phyloP scores from a whole-genome alignment of 92 coral and sea anemone species.

The Isaurus tuberculatus region DNA sequence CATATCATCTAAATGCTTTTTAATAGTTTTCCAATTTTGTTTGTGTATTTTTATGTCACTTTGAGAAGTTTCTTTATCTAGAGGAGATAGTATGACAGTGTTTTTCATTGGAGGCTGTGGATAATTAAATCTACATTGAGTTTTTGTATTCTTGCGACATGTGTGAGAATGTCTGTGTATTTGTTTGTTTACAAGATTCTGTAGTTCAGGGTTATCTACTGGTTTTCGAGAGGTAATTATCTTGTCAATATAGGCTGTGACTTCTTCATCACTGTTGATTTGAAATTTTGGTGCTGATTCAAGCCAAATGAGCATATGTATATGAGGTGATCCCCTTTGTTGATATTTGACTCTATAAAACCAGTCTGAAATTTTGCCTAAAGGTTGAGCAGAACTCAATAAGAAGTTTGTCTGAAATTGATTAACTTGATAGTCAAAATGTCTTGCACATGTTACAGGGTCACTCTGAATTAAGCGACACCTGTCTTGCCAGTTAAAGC shows the following conservation, averaged over 20 bases:
- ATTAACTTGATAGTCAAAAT: constrained; percentile 8
- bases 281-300: constrained; percentile 1
- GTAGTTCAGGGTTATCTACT: constrained; percentile 1
- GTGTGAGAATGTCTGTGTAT: constrained; percentile 26
- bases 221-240: constrained; percentile 30
- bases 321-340: constrained; percentile 12
- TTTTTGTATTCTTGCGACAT: background rate
- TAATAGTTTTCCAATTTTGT: constrained; percentile 41
- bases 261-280: constrained; percentile 36
- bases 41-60: constrained; percentile 19
- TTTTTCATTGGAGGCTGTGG: constrained; percentile 10
- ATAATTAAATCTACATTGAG: background rate
- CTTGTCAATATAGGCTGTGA: constrained; percentile 37
- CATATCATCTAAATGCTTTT: constrained; percentile 31
- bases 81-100: constrained; percentile 18
- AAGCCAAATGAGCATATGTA: constrained; percentile 4
- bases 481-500: constrained; percentile 36
- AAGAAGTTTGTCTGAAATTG: too few relatives aligned
- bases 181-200: constrained; percentile 23
- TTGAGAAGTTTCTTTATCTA: constrained; percentile 11
- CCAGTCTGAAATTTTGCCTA: too few relatives aligned
- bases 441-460: too few relatives aligned
- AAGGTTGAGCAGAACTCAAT: too few relatives aligned
- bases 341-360: too few relatives aligned
- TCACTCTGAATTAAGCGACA: too few relatives aligned